These are phyloP conservation scores for Tragelaphus buxtoni DNA, from an alignment of 2,113 vertebrate genomes.

Conservation along the genomic window DNA sequence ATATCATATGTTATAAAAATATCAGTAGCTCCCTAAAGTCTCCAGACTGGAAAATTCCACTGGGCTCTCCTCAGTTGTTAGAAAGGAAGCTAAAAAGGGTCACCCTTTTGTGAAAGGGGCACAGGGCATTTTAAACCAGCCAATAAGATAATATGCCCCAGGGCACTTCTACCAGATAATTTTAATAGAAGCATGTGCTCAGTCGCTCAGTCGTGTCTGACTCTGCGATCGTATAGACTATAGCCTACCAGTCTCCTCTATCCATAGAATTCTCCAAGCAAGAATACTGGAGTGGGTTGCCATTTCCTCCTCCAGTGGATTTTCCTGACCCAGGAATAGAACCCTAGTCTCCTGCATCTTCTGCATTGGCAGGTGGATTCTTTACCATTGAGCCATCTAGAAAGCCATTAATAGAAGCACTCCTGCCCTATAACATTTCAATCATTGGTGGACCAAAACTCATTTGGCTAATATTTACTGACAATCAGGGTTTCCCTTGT, in stretches of 20 bases:
- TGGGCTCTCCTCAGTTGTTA: neutral
- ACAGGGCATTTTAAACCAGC: neutral
- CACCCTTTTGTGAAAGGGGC: neutral
- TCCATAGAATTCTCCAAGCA: neutral
- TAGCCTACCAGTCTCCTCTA: neutral
- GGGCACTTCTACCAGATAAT: neutral
- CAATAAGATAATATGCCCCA: neutral
- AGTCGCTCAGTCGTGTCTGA: neutral
- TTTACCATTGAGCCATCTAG: neutral
- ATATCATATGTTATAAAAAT: slow-evolving; percentile 52
- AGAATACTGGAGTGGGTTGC: neutral
- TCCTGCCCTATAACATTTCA: neutral
- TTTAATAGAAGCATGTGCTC: neutral
- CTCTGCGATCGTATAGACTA: neutral
- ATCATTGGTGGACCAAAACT: neutral
- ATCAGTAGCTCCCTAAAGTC: slow-evolving; percentile 24
- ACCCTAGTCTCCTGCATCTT: neutral
- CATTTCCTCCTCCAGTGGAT: neutral
- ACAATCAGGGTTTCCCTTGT: neutral
- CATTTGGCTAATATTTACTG: neutral
- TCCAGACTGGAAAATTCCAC: slow-evolving; percentile 51
- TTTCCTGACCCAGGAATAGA: neutral
- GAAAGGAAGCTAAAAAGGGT: neutral
- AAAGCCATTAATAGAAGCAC: neutral
- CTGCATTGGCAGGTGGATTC: neutral